Conservation (phyloP, 2,113 vertebrate genomes). For the Fukomys damarensis region DNA sequence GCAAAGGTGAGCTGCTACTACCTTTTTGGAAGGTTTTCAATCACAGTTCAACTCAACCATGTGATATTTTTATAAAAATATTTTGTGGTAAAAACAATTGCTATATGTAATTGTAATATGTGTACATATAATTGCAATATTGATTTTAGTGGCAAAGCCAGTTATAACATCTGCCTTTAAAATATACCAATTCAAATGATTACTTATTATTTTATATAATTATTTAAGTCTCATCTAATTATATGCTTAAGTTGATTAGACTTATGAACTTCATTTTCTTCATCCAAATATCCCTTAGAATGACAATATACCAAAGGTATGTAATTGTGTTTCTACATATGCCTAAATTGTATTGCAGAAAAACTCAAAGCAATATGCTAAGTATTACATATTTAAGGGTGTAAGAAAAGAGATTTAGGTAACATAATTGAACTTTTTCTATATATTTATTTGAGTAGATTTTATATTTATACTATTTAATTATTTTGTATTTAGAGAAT, state of each 20-base stretch:
- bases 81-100: neutral
- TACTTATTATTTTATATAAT: neutral
- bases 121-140: neutral
- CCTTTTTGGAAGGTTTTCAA: neutral
- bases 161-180: neutral
- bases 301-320: neutral
- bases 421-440: neutral
- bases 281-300: neutral
- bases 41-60: neutral
- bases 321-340: neutral
- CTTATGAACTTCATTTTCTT: neutral
- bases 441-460: neutral
- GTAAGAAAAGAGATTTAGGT: neutral
- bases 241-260: neutral
- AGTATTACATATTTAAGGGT: neutral
- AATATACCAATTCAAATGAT: neutral
- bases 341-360: neutral
- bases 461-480: neutral
- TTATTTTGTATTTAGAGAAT: neutral
- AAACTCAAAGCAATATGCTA: neutral
- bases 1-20: neutral
- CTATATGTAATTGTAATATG: too few species aligned
- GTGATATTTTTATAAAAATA: neutral
- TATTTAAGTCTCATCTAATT: neutral
- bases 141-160: neutral